phyloP scores from a whole-genome alignment of 2,113 vertebrate species.

The Mobula hypostoma region DNA sequence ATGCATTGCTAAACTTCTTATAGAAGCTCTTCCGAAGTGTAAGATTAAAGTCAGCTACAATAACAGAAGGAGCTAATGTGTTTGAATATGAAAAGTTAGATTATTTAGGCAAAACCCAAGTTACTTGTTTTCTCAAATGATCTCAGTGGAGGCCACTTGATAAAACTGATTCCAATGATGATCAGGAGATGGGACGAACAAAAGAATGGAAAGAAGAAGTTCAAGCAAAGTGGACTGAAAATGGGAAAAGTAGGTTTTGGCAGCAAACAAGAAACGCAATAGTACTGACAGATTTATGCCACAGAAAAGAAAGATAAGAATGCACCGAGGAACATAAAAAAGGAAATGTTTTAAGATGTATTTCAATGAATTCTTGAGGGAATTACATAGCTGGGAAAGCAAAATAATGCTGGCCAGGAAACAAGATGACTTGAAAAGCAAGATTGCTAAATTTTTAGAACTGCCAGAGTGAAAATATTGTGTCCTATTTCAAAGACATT shows the following conservation, averaged over 20 bases:
- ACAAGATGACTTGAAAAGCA: not conserved
- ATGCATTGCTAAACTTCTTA: not conserved
- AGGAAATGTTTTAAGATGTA: not conserved
- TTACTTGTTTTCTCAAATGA: not conserved
- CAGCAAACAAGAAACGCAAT: not conserved
- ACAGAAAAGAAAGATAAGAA: not conserved
- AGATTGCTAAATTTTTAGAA: not conserved
- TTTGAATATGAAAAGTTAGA: slow-evolving; percentile 28
- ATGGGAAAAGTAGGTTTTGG: not conserved
- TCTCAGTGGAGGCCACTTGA: not conserved
- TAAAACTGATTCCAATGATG: not conserved
- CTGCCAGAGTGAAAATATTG: not conserved
- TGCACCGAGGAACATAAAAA: not conserved
- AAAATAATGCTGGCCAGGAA: not conserved
- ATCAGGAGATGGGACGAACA: not conserved
- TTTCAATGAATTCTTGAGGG: not conserved
- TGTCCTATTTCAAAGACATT: not conserved
- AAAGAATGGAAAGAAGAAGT: not conserved
- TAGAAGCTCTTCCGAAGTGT: not conserved
- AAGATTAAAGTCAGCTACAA: not conserved
- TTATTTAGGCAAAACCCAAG: not conserved
- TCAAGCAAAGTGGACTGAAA: not conserved
- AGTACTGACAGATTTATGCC: not conserved
- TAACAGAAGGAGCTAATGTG: not conserved
- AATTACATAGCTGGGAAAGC: not conserved